These are phyloP conservation scores for Augochlorella aurata DNA, from an alignment of 2,888 invertebrate species.

Conservation along the genomic window DNA sequence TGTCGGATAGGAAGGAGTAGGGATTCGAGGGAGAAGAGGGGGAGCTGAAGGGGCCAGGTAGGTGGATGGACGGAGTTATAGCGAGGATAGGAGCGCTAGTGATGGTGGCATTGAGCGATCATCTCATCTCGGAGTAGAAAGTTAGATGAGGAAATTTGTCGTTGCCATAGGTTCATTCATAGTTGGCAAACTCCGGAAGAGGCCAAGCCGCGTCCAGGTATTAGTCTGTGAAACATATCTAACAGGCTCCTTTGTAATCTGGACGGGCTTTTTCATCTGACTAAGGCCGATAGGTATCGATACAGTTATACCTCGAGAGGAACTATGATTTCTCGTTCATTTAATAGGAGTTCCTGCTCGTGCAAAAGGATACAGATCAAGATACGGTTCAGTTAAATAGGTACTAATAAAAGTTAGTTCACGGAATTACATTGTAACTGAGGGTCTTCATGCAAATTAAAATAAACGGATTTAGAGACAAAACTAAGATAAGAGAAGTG, in stretches of 20 bases:
- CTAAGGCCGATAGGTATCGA: neutral
- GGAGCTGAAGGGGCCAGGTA: conserved; percentile 27
- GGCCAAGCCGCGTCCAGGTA: conserved; percentile 22
- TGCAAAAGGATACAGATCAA: too few species aligned
- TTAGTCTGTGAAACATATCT: neutral
- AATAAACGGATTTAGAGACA: too few species aligned
- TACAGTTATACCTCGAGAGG: neutral
- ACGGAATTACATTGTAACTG: too few species aligned
- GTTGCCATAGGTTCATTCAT: conserved; percentile 79
- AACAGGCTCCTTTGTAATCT: conserved; percentile 15
- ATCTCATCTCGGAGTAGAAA: conserved; percentile 80
- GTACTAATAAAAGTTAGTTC: too few species aligned
- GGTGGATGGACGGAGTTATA: conserved; percentile 54
- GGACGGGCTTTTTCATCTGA: neutral
- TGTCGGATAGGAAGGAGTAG: conserved; percentile 31
- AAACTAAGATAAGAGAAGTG: too few species aligned
- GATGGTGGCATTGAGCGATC: conserved; percentile 80
- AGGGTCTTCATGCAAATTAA: too few species aligned
- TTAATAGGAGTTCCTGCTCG: too few species aligned
- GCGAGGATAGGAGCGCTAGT: conserved; percentile 62
- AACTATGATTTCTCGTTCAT: neutral
- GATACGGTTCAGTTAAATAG: too few species aligned
- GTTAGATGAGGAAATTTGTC: conserved; percentile 82
- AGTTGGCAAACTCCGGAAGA: conserved; percentile 76
- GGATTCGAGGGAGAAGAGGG: neutral